Evolutionary conservation across 2,888 invertebrate species (phyloP).

Genomic region (Drosophila prostipennis): DNA sequence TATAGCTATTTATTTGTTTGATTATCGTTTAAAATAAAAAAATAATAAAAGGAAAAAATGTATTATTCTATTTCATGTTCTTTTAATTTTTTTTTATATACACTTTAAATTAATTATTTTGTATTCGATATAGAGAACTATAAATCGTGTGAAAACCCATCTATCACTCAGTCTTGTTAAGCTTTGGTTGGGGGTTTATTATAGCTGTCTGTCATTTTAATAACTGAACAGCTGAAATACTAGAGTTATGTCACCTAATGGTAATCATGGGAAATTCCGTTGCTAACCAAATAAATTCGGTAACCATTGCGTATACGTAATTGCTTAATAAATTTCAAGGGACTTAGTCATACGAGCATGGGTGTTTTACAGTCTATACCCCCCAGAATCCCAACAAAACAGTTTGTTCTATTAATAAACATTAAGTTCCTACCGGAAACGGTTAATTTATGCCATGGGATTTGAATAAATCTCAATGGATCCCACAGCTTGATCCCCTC

Average conservation of each 20-base stretch:
- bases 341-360: background rate
- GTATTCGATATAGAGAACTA: too few relatives aligned
- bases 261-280: slow-evolving; percentile 15
- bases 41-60: too few relatives aligned
- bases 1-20: too few relatives aligned
- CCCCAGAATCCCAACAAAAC: background rate
- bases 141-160: background rate
- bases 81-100: too few relatives aligned
- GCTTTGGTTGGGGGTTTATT: background rate
- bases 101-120: too few relatives aligned
- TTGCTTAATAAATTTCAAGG: background rate
- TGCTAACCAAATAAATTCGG: slow-evolving; percentile 1
- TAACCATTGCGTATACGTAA: slow-evolving; percentile 20
- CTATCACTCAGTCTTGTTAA: background rate
- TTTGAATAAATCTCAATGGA: slow-evolving; percentile 30
- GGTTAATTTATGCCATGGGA: slow-evolving; percentile 26
- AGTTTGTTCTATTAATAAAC: slow-evolving; percentile 6
- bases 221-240: slow-evolving; percentile 10
- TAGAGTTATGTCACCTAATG: slow-evolving; percentile 8
- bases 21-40: too few relatives aligned
- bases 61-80: too few relatives aligned
- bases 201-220: slow-evolving; percentile 12
- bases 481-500: slow-evolving; percentile 24
- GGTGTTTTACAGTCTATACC: background rate
- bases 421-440: slow-evolving; percentile 24